Percentiles rank a stretch among this genome's conserved stretches.
Evolutionary conservation across 2,888 invertebrate species (phyloP).

Genomic region (Drosophila kambysellisi): DNA sequence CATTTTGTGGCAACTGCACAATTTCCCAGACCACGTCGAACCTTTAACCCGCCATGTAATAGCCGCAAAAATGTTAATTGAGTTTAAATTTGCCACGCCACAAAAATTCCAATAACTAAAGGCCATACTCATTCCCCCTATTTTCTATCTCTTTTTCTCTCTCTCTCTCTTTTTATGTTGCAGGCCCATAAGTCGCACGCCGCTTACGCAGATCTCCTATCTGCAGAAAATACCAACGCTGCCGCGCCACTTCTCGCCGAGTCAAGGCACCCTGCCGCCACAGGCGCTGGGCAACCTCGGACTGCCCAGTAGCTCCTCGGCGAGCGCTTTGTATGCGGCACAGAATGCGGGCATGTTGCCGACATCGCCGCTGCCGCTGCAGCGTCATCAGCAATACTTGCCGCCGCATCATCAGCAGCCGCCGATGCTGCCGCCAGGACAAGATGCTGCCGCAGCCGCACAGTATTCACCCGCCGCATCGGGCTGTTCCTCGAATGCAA

Average conservation of each 20-base stretch:
- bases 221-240: conserved; percentile 84
- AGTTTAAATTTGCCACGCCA: conserved; percentile 77
- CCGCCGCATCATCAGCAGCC: conserved; percentile 78
- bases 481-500: conserved; percentile 73
- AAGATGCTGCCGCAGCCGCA: conserved; percentile 17
- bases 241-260: conserved; percentile 83
- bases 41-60: conserved; percentile 63
- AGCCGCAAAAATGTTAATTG: conserved; percentile 75
- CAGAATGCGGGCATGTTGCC: conserved; percentile 78
- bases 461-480: conserved; percentile 81
- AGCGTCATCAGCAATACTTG: conserved; percentile 81
- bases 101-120: conserved; percentile 59
- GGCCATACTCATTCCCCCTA: conserved; percentile 6
- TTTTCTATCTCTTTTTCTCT: conserved; percentile 8
- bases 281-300: conserved; percentile 50
- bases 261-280: conserved; percentile 40
- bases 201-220: conserved; percentile 84
- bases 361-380: conserved; percentile 83
- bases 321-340: conserved; percentile 80
- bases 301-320: conserved; percentile 83
- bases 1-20: conserved; percentile 33
- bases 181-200: conserved; percentile 84
- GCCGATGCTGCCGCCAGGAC: conserved; percentile 64
- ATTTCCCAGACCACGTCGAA: conserved; percentile 31
- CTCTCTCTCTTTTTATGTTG: conserved; percentile 31